These are phyloP conservation scores for Cheilosia impressa DNA, from an alignment of 2,888 invertebrate species.

Conservation along the genomic window DNA sequence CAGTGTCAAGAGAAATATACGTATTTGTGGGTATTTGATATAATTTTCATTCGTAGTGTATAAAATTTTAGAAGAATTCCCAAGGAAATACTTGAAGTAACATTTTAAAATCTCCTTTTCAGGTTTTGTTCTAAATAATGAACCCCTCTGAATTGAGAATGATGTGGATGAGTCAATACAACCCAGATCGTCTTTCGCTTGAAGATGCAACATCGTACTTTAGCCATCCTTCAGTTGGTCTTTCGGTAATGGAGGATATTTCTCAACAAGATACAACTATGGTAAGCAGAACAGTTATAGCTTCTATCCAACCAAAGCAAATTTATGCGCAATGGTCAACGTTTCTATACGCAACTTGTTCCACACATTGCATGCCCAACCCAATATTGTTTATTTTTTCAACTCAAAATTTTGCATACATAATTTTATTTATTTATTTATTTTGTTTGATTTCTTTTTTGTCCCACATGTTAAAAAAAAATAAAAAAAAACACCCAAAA, in stretches of 20 bases:
- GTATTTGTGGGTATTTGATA: too few species aligned
- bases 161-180: constrained; percentile 88
- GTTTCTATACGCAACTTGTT: constrained; percentile 69
- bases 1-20: too few species aligned
- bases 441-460: constrained; percentile 75
- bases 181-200: constrained; percentile 82
- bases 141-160: constrained; percentile 85
- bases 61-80: too few species aligned
- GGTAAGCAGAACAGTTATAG: constrained; percentile 82
- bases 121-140: constrained; percentile 53
- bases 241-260: constrained; percentile 85
- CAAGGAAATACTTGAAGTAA: too few species aligned
- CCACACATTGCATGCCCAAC: constrained; percentile 46
- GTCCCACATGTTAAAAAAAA: constrained; percentile 74
- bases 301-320: neutral
- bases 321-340: constrained; percentile 11
- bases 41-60: too few species aligned
- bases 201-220: constrained; percentile 83
- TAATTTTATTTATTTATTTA: constrained; percentile 72
- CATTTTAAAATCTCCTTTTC: neutral
- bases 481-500: neutral
- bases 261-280: constrained; percentile 84
- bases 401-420: constrained; percentile 51
- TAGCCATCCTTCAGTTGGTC: constrained; percentile 84
- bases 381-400: constrained; percentile 24